These are phyloP conservation scores for Cantharis rufa DNA, from an alignment of 2,888 invertebrate genomes.

Conservation along the genomic window DNA sequence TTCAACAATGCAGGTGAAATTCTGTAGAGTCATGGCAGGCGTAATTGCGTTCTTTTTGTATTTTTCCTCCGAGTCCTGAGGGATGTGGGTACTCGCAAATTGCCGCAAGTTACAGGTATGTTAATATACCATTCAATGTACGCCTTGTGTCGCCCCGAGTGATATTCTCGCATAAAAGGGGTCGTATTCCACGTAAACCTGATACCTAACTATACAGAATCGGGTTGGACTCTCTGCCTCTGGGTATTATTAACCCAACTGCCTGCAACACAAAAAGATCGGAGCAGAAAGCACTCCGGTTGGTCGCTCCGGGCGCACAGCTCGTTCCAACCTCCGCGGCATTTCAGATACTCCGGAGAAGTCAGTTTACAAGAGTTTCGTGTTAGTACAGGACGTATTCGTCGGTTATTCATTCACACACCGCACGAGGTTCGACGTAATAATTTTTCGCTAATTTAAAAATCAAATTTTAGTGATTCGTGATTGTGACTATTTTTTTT, in stretches of 20 bases:
- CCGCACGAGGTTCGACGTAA: constrained; percentile 34
- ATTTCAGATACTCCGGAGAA: constrained; percentile 35
- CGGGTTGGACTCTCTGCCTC: constrained; percentile 46
- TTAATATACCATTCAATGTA: constrained; percentile 37
- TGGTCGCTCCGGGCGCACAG: constrained; percentile 43
- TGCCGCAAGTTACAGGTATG: constrained; percentile 39
- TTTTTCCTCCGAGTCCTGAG: constrained; percentile 23
- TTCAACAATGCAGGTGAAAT: constrained; percentile 39
- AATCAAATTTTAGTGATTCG: not conserved
- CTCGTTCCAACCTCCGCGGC: constrained; percentile 38
- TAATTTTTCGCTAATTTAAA: not conserved
- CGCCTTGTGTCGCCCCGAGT: constrained; percentile 44
- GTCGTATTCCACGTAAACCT: constrained; percentile 48
- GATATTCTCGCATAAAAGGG: constrained; percentile 46
- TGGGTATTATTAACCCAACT: constrained; percentile 50
- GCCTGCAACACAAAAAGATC: constrained; percentile 49
- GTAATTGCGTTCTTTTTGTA: constrained; percentile 27
- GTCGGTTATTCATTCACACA: constrained; percentile 10
- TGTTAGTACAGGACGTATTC: constrained; percentile 30
- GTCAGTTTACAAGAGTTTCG: constrained; percentile 39
- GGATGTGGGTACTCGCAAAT: constrained; percentile 22
- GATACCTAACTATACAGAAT: constrained; percentile 43
- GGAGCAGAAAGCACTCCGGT: constrained; percentile 43
- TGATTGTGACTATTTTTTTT: constrained; percentile 5
- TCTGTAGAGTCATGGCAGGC: constrained; percentile 34